These are phyloP conservation scores for Galago senegalensis DNA, from an alignment of 2,797 vertebrate species.

Conservation along the genomic window DNA sequence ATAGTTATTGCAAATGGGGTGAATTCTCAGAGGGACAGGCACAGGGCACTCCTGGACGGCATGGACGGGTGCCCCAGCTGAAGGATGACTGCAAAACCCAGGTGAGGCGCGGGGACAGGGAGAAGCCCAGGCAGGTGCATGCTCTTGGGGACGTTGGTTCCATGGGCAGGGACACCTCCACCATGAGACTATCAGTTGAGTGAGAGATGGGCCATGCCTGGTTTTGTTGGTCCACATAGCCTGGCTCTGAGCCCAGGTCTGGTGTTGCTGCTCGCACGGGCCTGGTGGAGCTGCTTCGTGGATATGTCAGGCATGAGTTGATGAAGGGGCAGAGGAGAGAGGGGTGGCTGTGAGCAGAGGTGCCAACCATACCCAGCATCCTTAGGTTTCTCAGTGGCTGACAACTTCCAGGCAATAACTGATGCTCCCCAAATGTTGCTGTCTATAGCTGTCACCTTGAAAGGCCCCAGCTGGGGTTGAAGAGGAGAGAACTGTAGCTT, in stretches of 20 bases:
- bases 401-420: not conserved
- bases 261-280: not conserved
- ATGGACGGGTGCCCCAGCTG: accelerated
- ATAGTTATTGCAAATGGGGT: not conserved
- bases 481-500: accelerated
- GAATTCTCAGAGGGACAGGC: not conserved
- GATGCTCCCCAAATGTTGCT: not conserved
- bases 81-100: not conserved
- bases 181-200: accelerated
- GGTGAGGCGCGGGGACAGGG: accelerated
- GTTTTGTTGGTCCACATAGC: accelerated
- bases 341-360: not conserved
- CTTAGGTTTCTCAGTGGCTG: not conserved
- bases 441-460: not conserved
- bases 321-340: not conserved
- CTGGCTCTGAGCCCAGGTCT: not conserved
- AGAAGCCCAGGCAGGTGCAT: accelerated
- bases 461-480: not conserved
- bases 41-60: accelerated
- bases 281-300: not conserved
- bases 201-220: not conserved
- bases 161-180: accelerated
- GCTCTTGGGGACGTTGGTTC: not conserved
- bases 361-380: accelerated
- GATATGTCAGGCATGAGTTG: not conserved